Evolutionary conservation across 2,888 invertebrate genomes (phyloP), one percentile per base, ranked within the genome.

Genomic region (Tillus elongatus): DNA sequence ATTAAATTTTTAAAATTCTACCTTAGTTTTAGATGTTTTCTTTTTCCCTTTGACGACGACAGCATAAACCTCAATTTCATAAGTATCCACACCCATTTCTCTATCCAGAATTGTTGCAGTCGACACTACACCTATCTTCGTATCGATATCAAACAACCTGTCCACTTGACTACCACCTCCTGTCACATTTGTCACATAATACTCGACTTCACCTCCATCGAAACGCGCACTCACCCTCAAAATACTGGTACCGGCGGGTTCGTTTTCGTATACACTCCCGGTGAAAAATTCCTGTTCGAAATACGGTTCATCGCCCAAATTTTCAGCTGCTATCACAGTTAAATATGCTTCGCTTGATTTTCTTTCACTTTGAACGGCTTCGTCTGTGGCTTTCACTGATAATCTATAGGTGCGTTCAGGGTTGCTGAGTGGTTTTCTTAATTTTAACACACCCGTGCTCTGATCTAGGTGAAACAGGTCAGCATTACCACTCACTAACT

Each of bases 101-200:
- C 89, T 74, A 67, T 91, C 90, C 63, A 90, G 69, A 44, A 81
- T 75, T 30, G 78, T 80, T 10, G 88, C 86, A 10, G 90, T 90
- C 30, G 87, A 86, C 50, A 96, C 69, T 54, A 89, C 83, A 31
- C 95, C 95, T 57, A 86, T 71, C 49, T 84, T 82, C 13, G 85
- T 77, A 68, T 95, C 91, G 57, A 96, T 84, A 59, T 88, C 88
- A 64, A 96, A 96, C 54, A 90, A 72, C 57, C 88, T 77, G 69
- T 90, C 88, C 59, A 87, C 86, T 69, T 86, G 84, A 50, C 71
- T 73, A 43, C 81, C 82, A 47, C 64, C 68, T 60, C 76, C 77
- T 54, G 83, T 84, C 64, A 85, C 83, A 69, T 84, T 85, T 54
- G 88, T 89, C 64, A 93, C 83, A 68, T 88, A 92, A 70, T 89